Base-by-base conservation (phyloP, 2,888 invertebrate genomes). In the Drosophila anomalata region DNA sequence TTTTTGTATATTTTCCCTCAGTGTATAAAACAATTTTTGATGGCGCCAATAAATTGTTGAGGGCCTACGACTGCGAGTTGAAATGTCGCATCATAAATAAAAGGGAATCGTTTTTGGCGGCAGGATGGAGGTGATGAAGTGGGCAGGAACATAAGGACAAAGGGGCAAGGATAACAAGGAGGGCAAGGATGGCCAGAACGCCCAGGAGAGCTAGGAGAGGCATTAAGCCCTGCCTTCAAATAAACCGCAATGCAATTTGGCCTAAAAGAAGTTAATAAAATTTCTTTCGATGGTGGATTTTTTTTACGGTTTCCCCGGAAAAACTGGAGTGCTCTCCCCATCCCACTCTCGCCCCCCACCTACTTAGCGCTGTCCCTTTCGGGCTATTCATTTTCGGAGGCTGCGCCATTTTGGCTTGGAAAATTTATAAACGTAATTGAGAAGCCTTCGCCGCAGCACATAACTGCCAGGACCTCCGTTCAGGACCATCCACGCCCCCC, bases 171-270 rank as follows among this genome's bases (percentile, higher is more conserved):
- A 17, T 17, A 17, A 17, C 17, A 17, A 17, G 17, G 17, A 17
- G 17, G 5, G 22, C 2, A 22, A 22, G 22, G 22, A 22, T 22
- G 22, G 22, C 22, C 3, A 5, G 22, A 5, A 4, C 0, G 3
- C 5, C 22, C 0, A 24, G 22, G 22, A 24, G 3, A 4, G 4
- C 22, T 17, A 36, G 24, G 39, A 9, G 7, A 60, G 14, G 36
- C 33, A 24, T 8, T 20, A 11, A 20, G 20, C 39, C 39, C 17
- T 59, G 70, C 83, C 83, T 83, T 80, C 83, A 80, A 76, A 77
- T 77, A 81, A 84, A 87, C 90, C 90, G 90, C 89, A 89, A 89
- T 88, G 87, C 80, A 89, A 88, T 89, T 90, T 90, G 78, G 84
- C 78, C 86, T 72, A 87, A 83, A 87, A 83, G 82, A 85, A 81